phyloP scores from a whole-genome alignment of 2,888 invertebrate genomes.

The Yponomeuta plumbellus region DNA sequence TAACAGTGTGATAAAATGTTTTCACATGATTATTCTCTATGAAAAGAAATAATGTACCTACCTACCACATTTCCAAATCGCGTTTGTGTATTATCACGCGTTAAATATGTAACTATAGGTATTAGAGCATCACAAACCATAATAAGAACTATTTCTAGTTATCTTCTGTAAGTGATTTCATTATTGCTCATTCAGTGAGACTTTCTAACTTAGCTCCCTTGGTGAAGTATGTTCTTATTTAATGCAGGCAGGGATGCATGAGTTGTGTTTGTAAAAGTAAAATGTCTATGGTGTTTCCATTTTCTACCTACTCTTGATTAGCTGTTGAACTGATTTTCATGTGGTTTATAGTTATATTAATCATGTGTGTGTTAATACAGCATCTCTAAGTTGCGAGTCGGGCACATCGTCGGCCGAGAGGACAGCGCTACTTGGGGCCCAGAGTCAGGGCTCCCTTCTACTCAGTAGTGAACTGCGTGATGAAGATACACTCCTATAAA shows the following conservation, averaged over 20 bases:
- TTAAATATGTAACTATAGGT: too few species aligned
- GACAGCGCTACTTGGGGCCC: conserved; percentile 80
- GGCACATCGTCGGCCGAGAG: conserved; percentile 78
- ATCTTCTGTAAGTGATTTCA: too few species aligned
- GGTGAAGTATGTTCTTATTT: not conserved
- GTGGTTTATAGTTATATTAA: too few species aligned
- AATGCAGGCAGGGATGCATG: not conserved
- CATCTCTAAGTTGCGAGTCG: conserved; percentile 80
- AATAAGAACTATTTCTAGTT: too few species aligned
- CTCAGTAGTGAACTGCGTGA: conserved; percentile 88
- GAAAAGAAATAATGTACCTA: too few species aligned
- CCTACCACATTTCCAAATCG: too few species aligned
- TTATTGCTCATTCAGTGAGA: too few species aligned
- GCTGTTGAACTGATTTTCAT: not conserved
- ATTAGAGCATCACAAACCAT: too few species aligned
- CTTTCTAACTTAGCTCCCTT: too few species aligned
- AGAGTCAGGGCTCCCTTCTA: conserved; percentile 85
- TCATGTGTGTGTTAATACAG: conserved; percentile 31
- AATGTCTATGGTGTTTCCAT: not conserved
- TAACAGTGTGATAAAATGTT: too few species aligned
- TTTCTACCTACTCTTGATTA: not conserved
- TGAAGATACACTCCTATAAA: conserved; percentile 89
- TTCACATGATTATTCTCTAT: too few species aligned
- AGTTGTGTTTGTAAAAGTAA: not conserved
- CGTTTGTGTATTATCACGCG: too few species aligned